Evolutionary conservation across 2,797 vertebrate species (phyloP).

Genomic region (Apogon talboti): DNA sequence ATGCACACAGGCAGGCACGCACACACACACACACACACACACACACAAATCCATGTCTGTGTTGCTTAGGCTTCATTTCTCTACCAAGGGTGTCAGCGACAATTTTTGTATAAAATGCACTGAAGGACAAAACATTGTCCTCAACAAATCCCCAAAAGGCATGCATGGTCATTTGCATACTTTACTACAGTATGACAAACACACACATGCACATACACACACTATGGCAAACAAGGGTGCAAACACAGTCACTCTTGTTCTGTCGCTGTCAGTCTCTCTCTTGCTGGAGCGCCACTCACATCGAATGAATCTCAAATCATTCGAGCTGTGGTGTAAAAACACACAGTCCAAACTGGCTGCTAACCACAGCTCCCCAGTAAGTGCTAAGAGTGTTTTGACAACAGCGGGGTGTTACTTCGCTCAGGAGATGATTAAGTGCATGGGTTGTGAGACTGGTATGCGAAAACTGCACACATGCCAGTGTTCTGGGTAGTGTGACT

Average conservation of each 20-base stretch:
- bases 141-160: conserved; percentile 39
- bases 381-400: conserved; percentile 31
- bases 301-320: conserved; percentile 51
- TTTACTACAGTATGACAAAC: conserved; percentile 7
- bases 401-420: conserved; percentile 19
- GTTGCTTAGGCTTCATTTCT: not conserved
- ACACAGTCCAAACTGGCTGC: conserved; percentile 11
- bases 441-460: not conserved
- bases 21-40: conserved; percentile 4
- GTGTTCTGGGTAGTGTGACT: conserved; percentile 15
- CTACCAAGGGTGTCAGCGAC: conserved; percentile 33
- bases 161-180: conserved; percentile 49
- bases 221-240: conserved; percentile 20
- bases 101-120: conserved; percentile 50
- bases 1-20: too few species aligned
- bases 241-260: conserved; percentile 41
- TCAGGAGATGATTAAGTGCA: conserved; percentile 47
- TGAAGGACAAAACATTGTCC: conserved; percentile 55
- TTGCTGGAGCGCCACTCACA: conserved; percentile 39
- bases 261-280: conserved; percentile 38
- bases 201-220: conserved; percentile 26
- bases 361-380: conserved; percentile 35
- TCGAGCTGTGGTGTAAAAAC: conserved; percentile 32
- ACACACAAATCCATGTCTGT: conserved; percentile 12
- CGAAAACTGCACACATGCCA: conserved; percentile 8